Conservation (phyloP, 2,888 invertebrate species). For the Drosophila leonis region DNA sequence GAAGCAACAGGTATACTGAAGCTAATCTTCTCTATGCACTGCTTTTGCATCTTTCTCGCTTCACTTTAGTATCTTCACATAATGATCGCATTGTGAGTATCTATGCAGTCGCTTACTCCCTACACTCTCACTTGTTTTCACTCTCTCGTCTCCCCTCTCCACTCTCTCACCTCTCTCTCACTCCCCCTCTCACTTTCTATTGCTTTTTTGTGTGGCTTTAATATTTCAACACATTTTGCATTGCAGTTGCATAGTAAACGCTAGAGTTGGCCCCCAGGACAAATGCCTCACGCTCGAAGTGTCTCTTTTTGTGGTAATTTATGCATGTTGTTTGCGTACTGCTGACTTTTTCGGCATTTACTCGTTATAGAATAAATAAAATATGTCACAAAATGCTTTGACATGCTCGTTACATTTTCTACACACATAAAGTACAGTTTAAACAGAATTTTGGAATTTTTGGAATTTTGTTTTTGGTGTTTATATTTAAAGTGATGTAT, state of each 20-base stretch:
- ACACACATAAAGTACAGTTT: conserved; percentile 7
- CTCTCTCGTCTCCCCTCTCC: neutral
- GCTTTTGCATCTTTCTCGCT: neutral
- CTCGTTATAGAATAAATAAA: conserved; percentile 72
- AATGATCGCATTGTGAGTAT: neutral
- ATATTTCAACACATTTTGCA: conserved; percentile 77
- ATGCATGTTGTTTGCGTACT: conserved; percentile 76
- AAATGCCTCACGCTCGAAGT: conserved; percentile 39
- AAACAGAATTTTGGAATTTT: conserved; percentile 9
- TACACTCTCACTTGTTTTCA: neutral
- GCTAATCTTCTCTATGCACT: neutral
- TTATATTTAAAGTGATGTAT: neutral
- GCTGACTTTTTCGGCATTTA: conserved; percentile 75
- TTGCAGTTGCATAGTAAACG: conserved; percentile 40
- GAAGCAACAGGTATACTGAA: too few species aligned
- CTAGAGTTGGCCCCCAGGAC: conserved; percentile 16
- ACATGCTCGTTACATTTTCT: conserved; percentile 66
- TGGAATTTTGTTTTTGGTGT: neutral
- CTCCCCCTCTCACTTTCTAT: neutral
- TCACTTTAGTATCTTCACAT: neutral
- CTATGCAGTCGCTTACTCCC: neutral
- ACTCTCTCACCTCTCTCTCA: neutral
- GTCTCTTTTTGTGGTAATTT: conserved; percentile 71
- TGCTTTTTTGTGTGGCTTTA: conserved; percentile 50
- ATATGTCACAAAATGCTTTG: conserved; percentile 72